Base-by-base conservation (phyloP, 1,140 invertebrate species). In the Mylabris phalerata region DNA sequence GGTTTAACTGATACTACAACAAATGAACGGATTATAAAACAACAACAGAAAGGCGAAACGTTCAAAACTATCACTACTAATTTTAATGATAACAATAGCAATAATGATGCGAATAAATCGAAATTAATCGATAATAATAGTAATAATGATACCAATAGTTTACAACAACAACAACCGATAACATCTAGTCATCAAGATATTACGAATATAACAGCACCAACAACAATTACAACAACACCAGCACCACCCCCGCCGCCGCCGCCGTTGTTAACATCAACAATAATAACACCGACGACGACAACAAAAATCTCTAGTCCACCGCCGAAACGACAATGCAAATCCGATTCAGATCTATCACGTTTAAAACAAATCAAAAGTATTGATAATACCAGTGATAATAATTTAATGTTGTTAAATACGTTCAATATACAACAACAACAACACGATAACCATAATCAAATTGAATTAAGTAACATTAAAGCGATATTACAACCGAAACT, bases 1-100 rank as follows among this genome's bases (percentile, higher is more conserved):
- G 85, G 85, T 51, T 75, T 88, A 60, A 84, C 85, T 40, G 84
- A 86, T 60, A 78, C 78, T 26, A 71, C 76, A 26, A 62, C 66
- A 10, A 62, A 69, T 42, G 41, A 13, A 44, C 27, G 24, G 62
- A 65, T 46, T 45, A 45, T 40, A 51, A 59, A 11, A 65, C 32
- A 66, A 63, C 69, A 71, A 59, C 11, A 68, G 70, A 39, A 60
- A 65, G 47, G 61, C 62, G 11, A 50, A 69, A 48, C 67, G 62
- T 50, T 47, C 65, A 19, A 71, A 71, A 55, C 62, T 32, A 32
- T 32, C 66, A 9, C 63, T 69, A 55, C 55, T 65, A n/a, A 55
- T 59, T 62, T 58, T 11, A 19, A 27, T 11, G 26, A 44, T 42
- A 39, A 19, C 9, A 47, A 9, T 32, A 32, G 32, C 32, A 32